Percentiles rank a stretch among this genome's conserved stretches.
Conservation (phyloP, 2,113 vertebrate genomes). For the Sinocyclocheilus anshuiensis region DNA sequence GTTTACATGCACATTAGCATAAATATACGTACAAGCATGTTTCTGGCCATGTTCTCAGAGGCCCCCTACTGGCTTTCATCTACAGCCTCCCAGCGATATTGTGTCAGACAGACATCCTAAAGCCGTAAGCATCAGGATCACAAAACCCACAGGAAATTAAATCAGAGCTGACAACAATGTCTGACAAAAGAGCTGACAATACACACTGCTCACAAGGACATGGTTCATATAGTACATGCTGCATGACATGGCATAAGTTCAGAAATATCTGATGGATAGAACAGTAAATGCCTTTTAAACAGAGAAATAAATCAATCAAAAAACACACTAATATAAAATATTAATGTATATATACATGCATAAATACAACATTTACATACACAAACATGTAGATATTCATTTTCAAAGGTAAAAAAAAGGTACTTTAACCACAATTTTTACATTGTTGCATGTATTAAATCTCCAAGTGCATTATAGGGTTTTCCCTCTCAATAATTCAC, state of each 20-base stretch:
- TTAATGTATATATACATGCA: no score
- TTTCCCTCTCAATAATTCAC: not conserved
- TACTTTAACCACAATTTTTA: no score
- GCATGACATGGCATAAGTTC: not conserved
- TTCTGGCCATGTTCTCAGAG: not conserved
- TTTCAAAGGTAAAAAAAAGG: no score
- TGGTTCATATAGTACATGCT: not conserved
- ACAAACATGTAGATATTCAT: no score
- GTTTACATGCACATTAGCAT: not conserved
- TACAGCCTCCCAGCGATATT: not conserved
- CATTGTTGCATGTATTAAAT: not conserved
- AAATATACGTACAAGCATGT: not conserved
- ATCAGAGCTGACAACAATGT: constrained; percentile 29
- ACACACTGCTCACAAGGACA: not conserved
- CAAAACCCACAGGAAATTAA: constrained; percentile 30
- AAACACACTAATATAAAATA: no score
- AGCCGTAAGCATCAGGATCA: not conserved
- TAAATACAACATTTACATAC: no score
- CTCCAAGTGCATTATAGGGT: not conserved
- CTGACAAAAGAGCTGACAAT: constrained; percentile 1
- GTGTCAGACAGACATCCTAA: constrained; percentile 27
- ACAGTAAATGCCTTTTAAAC: not conserved
- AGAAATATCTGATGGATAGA: not conserved
- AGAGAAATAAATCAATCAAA: not conserved
- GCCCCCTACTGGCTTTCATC: constrained; percentile 41